Base-by-base conservation (phyloP, 1,140 invertebrate species). In the Gonioctena quinquepunctata region DNA sequence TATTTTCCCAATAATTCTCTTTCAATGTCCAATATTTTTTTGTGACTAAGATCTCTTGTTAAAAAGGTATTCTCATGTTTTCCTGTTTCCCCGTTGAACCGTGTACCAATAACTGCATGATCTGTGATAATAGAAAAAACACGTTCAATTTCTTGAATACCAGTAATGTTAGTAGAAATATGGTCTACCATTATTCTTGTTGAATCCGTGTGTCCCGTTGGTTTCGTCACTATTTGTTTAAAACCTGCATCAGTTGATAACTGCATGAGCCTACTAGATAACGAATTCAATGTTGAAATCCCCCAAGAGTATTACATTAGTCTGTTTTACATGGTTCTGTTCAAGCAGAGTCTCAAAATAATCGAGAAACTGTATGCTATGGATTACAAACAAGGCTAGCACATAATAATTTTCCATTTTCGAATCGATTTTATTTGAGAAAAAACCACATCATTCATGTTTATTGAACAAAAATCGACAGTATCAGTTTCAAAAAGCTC, bases 271-370 rank as follows among this genome's bases (percentile, higher is more conserved):
- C 48, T 67, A 27, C 16, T 19, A 52, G 49, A 57, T 11, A 4
- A 19, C 50, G 23, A 16, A 25, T 67, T 67, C 3, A 57, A 67
- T 59, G 21, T 67, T 67, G 57, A 67, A 67, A 67, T 67, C 65
- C 6, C 65, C 65, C 54, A 67, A 7, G 33, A 42, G 33, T 42
- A 42, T 42, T n/a, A 42, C 33, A 42, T 42, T 42, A 7, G 6
- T 42, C 33, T 42, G 33, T 6, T 42, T 42, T 42, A 42, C 33
- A n/a, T n/a, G n/a, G n/a, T n/a, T n/a, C n/a, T n/a, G n/a, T n/a
- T n/a, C n/a, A n/a, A n/a, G n/a, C n/a, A n/a, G n/a, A n/a, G n/a
- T n/a, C n/a, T n/a, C n/a, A n/a, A n/a, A n/a, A n/a, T n/a, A n/a
- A n/a, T n/a, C n/a, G n/a, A n/a, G n/a, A n/a, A n/a, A n/a, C n/a